A percentile compares a stretch with the other conserved stretches of the same genome.
These are phyloP conservation scores for Strix occidentalis DNA, from an alignment of 2,797 vertebrate species.

Conservation along the genomic window DNA sequence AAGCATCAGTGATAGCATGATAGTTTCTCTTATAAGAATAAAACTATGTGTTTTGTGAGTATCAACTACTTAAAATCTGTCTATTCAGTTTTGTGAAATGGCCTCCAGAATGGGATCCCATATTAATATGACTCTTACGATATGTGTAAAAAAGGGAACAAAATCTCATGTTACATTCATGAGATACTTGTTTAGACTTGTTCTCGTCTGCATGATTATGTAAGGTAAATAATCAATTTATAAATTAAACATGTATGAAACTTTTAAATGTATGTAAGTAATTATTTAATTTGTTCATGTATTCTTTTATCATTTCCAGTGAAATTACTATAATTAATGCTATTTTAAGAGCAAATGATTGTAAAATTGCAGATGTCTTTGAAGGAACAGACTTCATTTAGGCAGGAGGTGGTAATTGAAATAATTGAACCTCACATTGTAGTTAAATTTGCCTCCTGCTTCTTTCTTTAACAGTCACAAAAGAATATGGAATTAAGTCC, in stretches of 20 bases:
- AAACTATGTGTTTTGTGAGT: not conserved
- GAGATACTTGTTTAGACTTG: not conserved
- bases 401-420: conserved; percentile 73
- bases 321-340: conserved; percentile 61
- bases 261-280: conserved; percentile 23
- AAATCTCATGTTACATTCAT: not conserved
- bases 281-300: conserved; percentile 58
- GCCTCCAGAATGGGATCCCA: not conserved
- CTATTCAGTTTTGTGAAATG: not conserved
- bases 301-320: conserved; percentile 47
- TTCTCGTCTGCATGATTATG: not conserved
- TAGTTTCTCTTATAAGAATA: not conserved
- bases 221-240: conserved; percentile 34
- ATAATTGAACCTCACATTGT: conserved; percentile 71
- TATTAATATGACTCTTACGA: not conserved
- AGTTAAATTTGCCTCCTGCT: conserved; percentile 63
- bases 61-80: not conserved
- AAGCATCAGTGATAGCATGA: not conserved
- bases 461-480: conserved; percentile 58
- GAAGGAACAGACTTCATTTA: conserved; percentile 68
- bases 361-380: conserved; percentile 69
- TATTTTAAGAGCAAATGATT: conserved; percentile 73
- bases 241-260: conserved; percentile 27
- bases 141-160: not conserved
- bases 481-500: conserved; percentile 66